Percentiles rank a stretch among this genome's conserved stretches.
Evolutionary conservation across 2,797 vertebrate species (phyloP).

Genomic region (Carapus acus): DNA sequence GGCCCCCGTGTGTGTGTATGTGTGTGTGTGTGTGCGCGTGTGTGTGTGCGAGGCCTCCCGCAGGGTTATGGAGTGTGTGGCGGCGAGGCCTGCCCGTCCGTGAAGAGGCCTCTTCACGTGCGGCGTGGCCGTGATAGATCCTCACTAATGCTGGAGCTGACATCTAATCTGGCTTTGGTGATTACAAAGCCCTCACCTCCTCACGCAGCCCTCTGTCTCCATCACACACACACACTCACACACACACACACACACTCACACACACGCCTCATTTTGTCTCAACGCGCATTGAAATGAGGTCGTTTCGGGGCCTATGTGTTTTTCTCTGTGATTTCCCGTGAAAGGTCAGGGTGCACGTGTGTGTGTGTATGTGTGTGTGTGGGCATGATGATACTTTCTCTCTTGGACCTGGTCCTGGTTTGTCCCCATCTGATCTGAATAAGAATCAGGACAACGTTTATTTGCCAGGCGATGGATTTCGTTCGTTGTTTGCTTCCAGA

Average conservation of each 20-base stretch:
- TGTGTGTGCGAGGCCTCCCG: conserved; percentile 33
- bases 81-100: conserved; percentile 52
- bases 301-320: conserved; percentile 22
- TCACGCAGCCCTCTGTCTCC: conserved; percentile 51
- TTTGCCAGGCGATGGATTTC: no score
- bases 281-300: conserved; percentile 54
- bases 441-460: no score
- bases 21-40: conserved; percentile 16
- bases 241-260: conserved; percentile 60
- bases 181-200: conserved; percentile 66
- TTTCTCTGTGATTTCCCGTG: conserved; percentile 2
- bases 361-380: neutral
- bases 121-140: conserved; percentile 62
- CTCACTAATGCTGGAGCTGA: conserved; percentile 66
- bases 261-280: conserved; percentile 62
- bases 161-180: conserved; percentile 69
- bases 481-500: no score
- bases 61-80: conserved; percentile 43
- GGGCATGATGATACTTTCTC: conserved; percentile 14
- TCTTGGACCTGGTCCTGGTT: conserved; percentile 6
- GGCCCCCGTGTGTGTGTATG: conserved; percentile 34
- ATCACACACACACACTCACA: conserved; percentile 52
- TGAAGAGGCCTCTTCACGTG: conserved; percentile 60
- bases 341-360: neutral
- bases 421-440: neutral